phyloP scores from a whole-genome alignment of 92 coral and sea anemone genomes.

The Montipora capitata region DNA sequence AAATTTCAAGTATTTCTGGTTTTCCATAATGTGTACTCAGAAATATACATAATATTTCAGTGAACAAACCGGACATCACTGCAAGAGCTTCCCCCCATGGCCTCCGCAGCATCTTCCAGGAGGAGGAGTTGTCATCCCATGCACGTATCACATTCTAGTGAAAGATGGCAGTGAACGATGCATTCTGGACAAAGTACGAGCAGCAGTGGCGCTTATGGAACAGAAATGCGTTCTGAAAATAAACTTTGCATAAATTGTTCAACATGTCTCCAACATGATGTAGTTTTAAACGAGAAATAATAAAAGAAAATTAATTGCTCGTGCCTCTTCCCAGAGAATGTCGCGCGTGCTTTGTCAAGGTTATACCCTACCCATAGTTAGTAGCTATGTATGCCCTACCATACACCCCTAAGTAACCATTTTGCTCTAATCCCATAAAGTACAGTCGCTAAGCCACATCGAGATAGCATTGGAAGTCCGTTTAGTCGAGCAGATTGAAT shows the following conservation, averaged over 20 bases:
- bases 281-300: not conserved
- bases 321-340: slow-evolving; percentile 13
- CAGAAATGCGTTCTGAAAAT: not conserved
- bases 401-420: slow-evolving; percentile 31
- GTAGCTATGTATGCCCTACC: slow-evolving; percentile 9
- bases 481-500: slow-evolving; percentile 7
- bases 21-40: not conserved
- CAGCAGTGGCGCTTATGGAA: not conserved
- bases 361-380: slow-evolving; percentile 15
- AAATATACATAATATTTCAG: not conserved
- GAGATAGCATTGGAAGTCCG: slow-evolving; percentile 8
- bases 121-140: not conserved
- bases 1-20: not conserved
- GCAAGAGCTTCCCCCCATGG: not conserved
- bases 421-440: slow-evolving; percentile 20
- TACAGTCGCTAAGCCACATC: slow-evolving; percentile 13
- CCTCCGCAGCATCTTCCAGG: not conserved
- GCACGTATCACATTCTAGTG: not conserved
- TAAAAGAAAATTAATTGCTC: not conserved
- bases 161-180: not conserved
- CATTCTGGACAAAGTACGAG: not conserved
- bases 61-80: not conserved
- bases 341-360: slow-evolving; percentile 28
- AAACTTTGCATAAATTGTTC: not conserved
- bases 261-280: not conserved